Percentiles rank a stretch among this genome's conserved stretches.
Conservation (phyloP, 2,797 vertebrate genomes). For the Pipistrellus pygmaeus region DNA sequence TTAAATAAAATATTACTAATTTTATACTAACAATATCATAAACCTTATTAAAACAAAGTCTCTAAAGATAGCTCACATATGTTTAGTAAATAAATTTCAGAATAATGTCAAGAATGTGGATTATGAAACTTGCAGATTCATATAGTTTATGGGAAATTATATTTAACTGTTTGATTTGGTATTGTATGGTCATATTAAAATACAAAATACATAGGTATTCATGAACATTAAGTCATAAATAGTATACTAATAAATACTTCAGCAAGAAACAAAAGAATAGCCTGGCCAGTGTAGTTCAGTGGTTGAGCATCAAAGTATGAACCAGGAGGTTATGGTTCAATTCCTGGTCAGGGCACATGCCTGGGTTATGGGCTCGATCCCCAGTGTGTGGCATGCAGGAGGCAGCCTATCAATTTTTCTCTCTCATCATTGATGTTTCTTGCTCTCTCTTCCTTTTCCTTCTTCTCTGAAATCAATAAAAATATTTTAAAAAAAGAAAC, state of each 20-base stretch:
- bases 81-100: constrained; percentile 31
- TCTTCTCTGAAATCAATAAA: no score
- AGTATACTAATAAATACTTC: background rate
- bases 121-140: constrained; percentile 41
- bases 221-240: constrained; percentile 10
- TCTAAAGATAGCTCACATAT: background rate
- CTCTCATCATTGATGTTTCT: no score
- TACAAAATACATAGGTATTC: background rate
- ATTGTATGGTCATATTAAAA: background rate
- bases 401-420: no score
- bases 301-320: no score
- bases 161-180: constrained; percentile 12
- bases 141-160: background rate
- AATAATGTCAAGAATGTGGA: background rate
- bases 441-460: no score
- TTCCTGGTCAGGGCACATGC: no score
- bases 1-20: background rate
- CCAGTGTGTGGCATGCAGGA: no score
- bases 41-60: background rate
- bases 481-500: background rate
- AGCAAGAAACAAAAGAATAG: constrained; percentile 28
- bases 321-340: no score
- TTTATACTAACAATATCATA: background rate
- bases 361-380: no score
- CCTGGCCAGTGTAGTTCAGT: no score